Conservation (phyloP, 2,113 vertebrate genomes). For the Silurus meridionalis region DNA sequence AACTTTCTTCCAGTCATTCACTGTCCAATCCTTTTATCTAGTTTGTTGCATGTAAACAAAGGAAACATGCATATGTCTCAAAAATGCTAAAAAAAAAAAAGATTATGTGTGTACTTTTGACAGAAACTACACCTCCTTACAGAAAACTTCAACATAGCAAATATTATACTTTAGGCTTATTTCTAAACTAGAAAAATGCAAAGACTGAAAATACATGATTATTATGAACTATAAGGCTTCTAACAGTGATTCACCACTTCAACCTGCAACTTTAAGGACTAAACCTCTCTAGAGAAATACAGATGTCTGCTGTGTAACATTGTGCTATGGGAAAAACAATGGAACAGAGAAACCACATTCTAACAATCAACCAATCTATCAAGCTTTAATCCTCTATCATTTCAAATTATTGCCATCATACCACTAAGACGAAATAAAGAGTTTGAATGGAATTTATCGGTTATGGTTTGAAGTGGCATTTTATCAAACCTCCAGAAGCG, state of each 20-base stretch:
- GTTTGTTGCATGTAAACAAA: too few relatives aligned
- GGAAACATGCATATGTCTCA: too few relatives aligned
- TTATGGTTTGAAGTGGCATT: not conserved
- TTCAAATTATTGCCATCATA: not conserved
- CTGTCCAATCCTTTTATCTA: too few relatives aligned
- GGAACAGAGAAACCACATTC: not conserved
- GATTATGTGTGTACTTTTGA: too few relatives aligned
- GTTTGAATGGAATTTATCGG: not conserved
- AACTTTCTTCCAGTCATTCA: too few relatives aligned
- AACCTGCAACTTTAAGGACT: not conserved
- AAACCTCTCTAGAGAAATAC: not conserved
- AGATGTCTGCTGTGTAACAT: not conserved
- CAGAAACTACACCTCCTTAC: not conserved
- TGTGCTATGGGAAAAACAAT: not conserved
- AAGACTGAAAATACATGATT: not conserved
- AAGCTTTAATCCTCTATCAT: not conserved
- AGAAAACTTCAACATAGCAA: not conserved
- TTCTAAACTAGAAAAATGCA: not conserved
- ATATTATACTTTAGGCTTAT: not conserved
- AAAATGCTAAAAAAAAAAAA: too few relatives aligned
- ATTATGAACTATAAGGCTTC: not conserved
- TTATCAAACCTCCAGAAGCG: not conserved
- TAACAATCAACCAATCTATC: not conserved
- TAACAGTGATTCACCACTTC: not conserved
- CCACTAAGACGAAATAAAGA: not conserved